Conservation (phyloP, 2,113 vertebrate species). For the Crotophaga sulcirostris region DNA sequence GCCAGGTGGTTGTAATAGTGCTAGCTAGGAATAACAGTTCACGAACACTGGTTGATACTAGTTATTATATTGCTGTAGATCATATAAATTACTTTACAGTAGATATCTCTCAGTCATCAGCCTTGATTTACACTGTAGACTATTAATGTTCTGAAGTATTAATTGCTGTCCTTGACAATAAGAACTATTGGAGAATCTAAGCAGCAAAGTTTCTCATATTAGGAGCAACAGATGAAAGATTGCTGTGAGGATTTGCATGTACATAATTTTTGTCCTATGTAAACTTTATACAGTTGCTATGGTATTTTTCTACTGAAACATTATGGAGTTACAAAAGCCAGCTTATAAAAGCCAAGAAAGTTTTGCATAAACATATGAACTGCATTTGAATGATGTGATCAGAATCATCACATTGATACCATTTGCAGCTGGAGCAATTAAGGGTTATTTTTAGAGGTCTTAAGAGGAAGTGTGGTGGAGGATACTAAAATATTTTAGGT, state of each 20-base stretch:
- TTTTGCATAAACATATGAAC: background rate
- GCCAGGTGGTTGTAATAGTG: background rate
- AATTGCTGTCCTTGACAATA: background rate
- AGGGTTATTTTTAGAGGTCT: background rate
- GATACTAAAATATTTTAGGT: background rate
- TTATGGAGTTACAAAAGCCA: background rate
- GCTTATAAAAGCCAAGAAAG: background rate
- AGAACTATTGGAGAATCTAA: background rate
- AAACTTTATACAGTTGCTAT: background rate
- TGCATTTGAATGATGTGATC: background rate
- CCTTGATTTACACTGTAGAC: background rate
- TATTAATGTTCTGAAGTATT: background rate
- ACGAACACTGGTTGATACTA: background rate
- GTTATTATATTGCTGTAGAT: background rate
- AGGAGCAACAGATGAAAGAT: background rate
- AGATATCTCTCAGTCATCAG: background rate
- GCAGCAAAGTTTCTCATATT: background rate
- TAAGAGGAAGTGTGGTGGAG: background rate
- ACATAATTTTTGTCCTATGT: background rate
- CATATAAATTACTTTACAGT: background rate
- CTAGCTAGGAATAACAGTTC: constrained; percentile 19
- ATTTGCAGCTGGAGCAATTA: background rate
- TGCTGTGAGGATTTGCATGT: background rate
- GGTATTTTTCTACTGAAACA: background rate
- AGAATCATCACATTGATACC: background rate